Conservation (phyloP, 1,140 invertebrate species). For the Anagrus nilaparvatae region DNA sequence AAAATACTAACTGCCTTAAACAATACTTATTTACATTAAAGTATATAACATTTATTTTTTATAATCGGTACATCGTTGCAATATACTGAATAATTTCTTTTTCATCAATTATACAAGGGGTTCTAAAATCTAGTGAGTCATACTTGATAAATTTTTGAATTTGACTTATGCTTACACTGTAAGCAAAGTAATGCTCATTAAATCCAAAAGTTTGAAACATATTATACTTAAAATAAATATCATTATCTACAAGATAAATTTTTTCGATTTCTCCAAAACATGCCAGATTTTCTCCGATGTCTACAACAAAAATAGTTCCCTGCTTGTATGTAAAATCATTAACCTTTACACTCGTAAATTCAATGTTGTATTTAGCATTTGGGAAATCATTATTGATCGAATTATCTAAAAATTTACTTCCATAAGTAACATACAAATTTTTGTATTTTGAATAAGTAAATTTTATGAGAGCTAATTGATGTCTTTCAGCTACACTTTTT, state of each 20-base stretch:
- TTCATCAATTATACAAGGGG: not conserved
- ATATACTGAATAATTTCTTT: not conserved
- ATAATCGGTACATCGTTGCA: not conserved
- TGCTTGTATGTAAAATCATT: not conserved
- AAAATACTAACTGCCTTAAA: no score
- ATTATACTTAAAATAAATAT: not conserved
- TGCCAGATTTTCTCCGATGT: not conserved
- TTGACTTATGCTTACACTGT: not conserved
- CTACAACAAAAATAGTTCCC: not conserved
- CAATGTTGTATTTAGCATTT: no score
- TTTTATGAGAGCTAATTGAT: constrained; percentile 8
- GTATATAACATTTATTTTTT: no score
- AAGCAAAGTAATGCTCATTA: not conserved
- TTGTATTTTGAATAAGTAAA: not conserved
- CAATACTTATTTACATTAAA: no score
- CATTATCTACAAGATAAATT: constrained; percentile 1
- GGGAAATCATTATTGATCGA: not conserved
- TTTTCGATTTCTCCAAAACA: not conserved
- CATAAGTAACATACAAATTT: not conserved
- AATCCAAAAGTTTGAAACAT: no score
- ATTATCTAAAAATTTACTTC: not conserved
- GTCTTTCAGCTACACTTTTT: constrained; percentile 10
- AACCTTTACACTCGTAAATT: not conserved
- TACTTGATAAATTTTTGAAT: not conserved
- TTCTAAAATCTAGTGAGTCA: not conserved